Percentiles rank a stretch among this genome's conserved stretches.
Conservation (phyloP, 2,797 vertebrate species). For the Pangasius mekongensis region DNA sequence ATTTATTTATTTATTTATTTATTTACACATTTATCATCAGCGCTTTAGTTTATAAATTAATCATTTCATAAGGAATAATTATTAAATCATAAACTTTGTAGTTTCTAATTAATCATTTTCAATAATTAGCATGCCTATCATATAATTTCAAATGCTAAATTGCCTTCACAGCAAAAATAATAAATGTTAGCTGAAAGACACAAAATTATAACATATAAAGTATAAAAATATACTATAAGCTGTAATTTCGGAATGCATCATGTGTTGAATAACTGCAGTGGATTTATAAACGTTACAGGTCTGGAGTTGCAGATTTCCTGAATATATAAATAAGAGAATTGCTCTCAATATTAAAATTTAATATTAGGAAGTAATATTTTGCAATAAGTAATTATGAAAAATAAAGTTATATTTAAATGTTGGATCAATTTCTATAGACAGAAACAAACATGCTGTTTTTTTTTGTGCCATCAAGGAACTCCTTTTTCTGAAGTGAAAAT, state of each 20-base stretch:
- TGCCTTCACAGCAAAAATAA: neutral
- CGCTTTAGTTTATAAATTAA: neutral
- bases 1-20: neutral
- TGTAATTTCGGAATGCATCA: neutral
- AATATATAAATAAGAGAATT: neutral
- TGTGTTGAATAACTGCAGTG: neutral
- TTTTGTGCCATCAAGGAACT: neutral
- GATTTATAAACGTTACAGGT: neutral
- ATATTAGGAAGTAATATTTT: neutral
- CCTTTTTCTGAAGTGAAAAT: slow-evolving; percentile 4
- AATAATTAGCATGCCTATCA: neutral
- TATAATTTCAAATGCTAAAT: neutral
- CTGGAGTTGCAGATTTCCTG: too few species aligned
- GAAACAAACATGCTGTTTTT: neutral
- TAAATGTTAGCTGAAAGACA: neutral
- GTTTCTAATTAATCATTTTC: neutral
- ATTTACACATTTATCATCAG: neutral
- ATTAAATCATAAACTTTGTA: neutral
- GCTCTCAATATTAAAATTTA: neutral
- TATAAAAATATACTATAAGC: neutral
- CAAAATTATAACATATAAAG: too few species aligned
- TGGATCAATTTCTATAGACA: neutral
- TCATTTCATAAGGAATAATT: neutral
- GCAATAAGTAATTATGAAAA: too few species aligned
- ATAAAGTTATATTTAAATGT: neutral